These are phyloP conservation scores for Muraenolepis orangiensis DNA, from an alignment of 2,797 vertebrate species.

Conservation along the genomic window DNA sequence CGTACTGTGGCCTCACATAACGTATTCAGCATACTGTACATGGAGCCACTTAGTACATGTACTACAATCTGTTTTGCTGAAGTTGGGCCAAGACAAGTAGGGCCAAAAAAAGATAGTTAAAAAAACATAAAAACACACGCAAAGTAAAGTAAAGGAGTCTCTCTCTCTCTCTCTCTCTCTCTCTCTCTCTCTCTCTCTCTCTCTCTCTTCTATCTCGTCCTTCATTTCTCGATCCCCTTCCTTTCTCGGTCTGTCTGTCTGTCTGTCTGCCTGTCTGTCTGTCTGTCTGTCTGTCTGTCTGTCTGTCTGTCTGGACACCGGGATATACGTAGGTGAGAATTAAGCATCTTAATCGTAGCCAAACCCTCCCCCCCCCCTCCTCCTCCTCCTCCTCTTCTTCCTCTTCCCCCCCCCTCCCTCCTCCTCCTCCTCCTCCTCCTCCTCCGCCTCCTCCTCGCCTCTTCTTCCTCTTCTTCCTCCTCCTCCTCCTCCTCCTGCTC, in stretches of 20 bases:
- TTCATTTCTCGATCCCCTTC: neutral
- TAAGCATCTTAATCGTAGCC: neutral
- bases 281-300: too few species aligned
- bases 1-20: neutral
- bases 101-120: neutral
- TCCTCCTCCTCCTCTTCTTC: too few species aligned
- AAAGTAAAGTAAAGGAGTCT: too few species aligned
- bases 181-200: neutral
- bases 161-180: neutral
- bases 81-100: neutral
- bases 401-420: too few species aligned
- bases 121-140: neutral
- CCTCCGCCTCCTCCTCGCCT: too few species aligned
- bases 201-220: neutral
- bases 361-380: conserved; percentile 29
- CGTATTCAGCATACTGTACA: neutral
- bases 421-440: too few species aligned
- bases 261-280: neutral
- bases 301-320: neutral
- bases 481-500: too few species aligned
- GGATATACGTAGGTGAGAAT: neutral
- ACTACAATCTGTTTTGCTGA: neutral
- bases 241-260: neutral
- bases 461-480: too few species aligned
- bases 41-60: neutral